phyloP scores from a whole-genome alignment of 2,888 invertebrate species.

The Drosophila sordidula region DNA sequence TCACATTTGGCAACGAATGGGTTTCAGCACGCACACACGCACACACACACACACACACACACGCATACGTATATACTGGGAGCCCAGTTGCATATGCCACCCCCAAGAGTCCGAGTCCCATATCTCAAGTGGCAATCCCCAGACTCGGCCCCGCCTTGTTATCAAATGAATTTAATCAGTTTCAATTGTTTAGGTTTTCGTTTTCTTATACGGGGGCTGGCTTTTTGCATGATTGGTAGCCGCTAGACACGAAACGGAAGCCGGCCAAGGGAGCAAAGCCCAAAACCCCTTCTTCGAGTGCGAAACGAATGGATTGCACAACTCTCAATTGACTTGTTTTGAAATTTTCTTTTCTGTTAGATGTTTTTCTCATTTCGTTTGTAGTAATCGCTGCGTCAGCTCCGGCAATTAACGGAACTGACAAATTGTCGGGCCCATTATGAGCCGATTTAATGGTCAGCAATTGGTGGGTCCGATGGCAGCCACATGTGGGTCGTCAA shows the following conservation, averaged over 20 bases:
- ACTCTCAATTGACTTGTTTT: constrained; percentile 69
- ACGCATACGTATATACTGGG: constrained; percentile 1
- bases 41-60: constrained; percentile 3
- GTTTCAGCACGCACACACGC: constrained; percentile 48
- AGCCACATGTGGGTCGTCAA: constrained; percentile 48
- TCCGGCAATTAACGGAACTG: constrained; percentile 54
- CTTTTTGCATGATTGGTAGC: constrained; percentile 75
- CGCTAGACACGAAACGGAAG: constrained; percentile 66
- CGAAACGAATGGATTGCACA: constrained; percentile 47
- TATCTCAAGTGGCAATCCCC: constrained; percentile 71
- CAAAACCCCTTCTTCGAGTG: background rate
- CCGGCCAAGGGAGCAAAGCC: background rate
- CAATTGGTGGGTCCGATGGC: constrained; percentile 11
- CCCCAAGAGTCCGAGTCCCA: constrained; percentile 50
- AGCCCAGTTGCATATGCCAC: constrained; percentile 39
- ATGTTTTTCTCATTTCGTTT: constrained; percentile 15
- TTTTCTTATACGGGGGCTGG: constrained; percentile 22
- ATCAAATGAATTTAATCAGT: constrained; percentile 81
- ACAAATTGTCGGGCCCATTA: constrained; percentile 68
- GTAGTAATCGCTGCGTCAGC: constrained; percentile 26
- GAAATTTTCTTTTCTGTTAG: constrained; percentile 26
- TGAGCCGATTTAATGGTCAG: constrained; percentile 53
- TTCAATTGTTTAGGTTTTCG: constrained; percentile 79
- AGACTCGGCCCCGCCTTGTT: constrained; percentile 54
- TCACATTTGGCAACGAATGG: constrained; percentile 53